Evolutionary conservation across 2,888 invertebrate species (phyloP), one percentile per base, ranked within the genome.

Genomic region (Ophonus ardosiacus): DNA sequence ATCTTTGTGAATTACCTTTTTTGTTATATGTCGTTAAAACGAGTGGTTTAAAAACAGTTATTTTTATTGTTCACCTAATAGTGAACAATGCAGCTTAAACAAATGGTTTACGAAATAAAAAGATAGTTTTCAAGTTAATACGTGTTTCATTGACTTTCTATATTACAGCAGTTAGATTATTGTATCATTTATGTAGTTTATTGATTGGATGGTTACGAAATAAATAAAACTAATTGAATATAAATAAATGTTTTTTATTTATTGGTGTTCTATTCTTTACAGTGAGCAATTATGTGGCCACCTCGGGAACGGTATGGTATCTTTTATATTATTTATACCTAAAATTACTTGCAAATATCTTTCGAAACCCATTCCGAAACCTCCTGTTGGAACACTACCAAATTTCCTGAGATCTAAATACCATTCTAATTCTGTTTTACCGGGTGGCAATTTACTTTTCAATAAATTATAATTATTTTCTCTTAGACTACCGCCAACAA

Each of bases 291-390:
- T 96, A 90, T 97, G 97, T 10, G 97, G 96, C 96, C 97, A 97
- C 86, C 99, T 93, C 0, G 99, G 99, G 91, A 98, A 99, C 0
- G 99, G 97, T 88, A 98, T 94, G 4, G 96, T 95, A 90, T 99
- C 99, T 91, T 97, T 97, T 87, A 99, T 98, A 91, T 98, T 99
- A 68, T 92, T 92, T 57, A 98, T 93, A 79, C 96, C 95, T 57
- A 98, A 94, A 51, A 99, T 87, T 80, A 95, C 94, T 91, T 98
- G 97, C 84, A 99, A 90, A 88, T 96, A 94, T 88, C 99, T 94
- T 90, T 99, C 99, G 89, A 99, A 95, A 0, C 99, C 99, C 89
- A 99, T 92, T 6, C 99, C 99, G 92, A 97, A 99, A 0, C 99
- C 99, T 17, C 96, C 98, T 8, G 98, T 98, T 0, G 97, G 95